These are phyloP conservation scores for Leuctra nigra DNA, from an alignment of 2,888 invertebrate genomes.

Conservation along the genomic window DNA sequence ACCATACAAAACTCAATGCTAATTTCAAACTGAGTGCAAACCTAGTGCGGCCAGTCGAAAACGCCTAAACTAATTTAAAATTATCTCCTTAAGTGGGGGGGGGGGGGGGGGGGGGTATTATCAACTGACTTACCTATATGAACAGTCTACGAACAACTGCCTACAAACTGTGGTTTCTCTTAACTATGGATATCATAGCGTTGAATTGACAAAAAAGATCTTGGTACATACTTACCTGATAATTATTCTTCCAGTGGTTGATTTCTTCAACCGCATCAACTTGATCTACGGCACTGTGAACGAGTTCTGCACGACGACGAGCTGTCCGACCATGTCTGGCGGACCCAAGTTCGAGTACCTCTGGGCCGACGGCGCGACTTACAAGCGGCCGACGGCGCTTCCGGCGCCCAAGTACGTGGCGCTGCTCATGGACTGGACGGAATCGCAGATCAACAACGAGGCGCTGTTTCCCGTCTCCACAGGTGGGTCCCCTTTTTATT, in stretches of 20 bases:
- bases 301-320: conserved; percentile 73
- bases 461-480: conserved; percentile 75
- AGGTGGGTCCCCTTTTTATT: too few species aligned
- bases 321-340: conserved; percentile 87
- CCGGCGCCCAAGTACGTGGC: conserved; percentile 80
- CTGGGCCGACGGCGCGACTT: conserved; percentile 80
- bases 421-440: conserved; percentile 87
- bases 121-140: too few species aligned
- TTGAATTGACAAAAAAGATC: background rate
- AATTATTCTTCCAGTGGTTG: conserved; percentile 81
- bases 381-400: conserved; percentile 69
- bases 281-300: conserved; percentile 84
- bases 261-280: conserved; percentile 91
- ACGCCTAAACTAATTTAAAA: too few species aligned
- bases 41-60: too few species aligned
- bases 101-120: too few species aligned
- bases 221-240: too few species aligned
- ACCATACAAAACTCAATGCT: too few species aligned
- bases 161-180: too few species aligned
- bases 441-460: conserved; percentile 84
- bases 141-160: too few species aligned
- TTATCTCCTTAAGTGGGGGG: too few species aligned
- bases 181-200: background rate
- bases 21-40: too few species aligned
- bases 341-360: conserved; percentile 84